phyloP scores from a whole-genome alignment of 2,113 vertebrate genomes.

The Cochlearius cochlearius region DNA sequence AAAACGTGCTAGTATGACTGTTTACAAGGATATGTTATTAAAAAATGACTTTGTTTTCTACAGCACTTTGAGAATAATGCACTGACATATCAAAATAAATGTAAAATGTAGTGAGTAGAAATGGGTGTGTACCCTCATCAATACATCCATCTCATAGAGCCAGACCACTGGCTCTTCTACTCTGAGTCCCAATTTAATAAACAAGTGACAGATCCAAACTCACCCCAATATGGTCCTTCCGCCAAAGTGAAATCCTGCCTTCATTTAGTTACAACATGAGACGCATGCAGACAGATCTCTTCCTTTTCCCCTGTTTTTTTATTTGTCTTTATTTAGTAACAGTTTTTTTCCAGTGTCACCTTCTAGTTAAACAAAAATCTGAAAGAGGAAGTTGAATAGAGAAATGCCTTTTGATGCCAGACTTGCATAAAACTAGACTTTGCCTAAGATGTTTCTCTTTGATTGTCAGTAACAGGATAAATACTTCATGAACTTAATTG shows the following conservation, averaged over 20 bases:
- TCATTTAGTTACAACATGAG: background rate
- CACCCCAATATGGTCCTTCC: background rate
- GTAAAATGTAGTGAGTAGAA: background rate
- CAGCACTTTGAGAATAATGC: background rate
- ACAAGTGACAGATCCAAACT: background rate
- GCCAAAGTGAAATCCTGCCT: background rate
- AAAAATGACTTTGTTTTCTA: background rate
- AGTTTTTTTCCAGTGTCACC: background rate
- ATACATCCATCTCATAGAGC: background rate
- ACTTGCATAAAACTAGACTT: background rate
- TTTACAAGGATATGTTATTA: background rate
- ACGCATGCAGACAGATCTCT: background rate
- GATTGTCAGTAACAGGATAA: background rate
- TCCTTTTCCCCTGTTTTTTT: background rate
- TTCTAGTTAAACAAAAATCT: background rate
- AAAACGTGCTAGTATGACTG: background rate
- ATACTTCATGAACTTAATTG: background rate
- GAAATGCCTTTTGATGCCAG: background rate
- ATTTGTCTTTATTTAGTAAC: background rate
- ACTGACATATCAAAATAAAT: background rate
- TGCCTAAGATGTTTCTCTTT: background rate
- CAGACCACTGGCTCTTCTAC: rapidly evolving
- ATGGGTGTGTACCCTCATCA: rapidly evolving
- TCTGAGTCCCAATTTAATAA: background rate
- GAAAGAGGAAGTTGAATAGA: background rate